Evolutionary conservation across 2,888 invertebrate genomes (phyloP).

Genomic region (Tupiocoris notatus): DNA sequence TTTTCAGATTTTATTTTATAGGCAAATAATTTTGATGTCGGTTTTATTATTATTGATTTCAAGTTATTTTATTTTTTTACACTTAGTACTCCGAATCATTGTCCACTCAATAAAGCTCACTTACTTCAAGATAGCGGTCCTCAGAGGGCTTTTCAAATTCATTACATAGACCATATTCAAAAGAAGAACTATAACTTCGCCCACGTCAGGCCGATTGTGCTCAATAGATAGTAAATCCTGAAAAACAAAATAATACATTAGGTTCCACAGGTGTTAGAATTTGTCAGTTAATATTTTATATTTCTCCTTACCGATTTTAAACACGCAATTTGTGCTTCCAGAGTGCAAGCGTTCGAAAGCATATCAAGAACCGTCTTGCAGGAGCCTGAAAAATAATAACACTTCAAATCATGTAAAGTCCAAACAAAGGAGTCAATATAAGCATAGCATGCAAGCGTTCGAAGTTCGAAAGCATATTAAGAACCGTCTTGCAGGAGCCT

Average conservation of each 20-base stretch:
- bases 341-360: neutral
- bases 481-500: neutral
- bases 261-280: no score
- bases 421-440: no score
- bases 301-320: constrained; percentile 9
- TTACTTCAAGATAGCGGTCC: constrained; percentile 13
- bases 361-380: neutral
- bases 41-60: no score
- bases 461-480: constrained; percentile 8
- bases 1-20: no score
- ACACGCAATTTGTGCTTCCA: constrained; percentile 11
- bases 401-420: neutral
- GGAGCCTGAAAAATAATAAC: constrained; percentile 1
- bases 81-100: no score
- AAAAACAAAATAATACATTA: neutral
- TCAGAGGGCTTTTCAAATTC: constrained; percentile 16
- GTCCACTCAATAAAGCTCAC: no score
- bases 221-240: neutral
- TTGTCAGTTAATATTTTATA: no score
- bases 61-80: no score
- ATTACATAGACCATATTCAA: constrained; percentile 8
- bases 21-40: no score
- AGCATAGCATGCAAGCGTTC: neutral
- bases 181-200: neutral
- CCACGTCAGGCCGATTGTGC: no score